These are phyloP conservation scores for Paratilapia polleni DNA, from an alignment of 2,113 vertebrate species.

Conservation along the genomic window DNA sequence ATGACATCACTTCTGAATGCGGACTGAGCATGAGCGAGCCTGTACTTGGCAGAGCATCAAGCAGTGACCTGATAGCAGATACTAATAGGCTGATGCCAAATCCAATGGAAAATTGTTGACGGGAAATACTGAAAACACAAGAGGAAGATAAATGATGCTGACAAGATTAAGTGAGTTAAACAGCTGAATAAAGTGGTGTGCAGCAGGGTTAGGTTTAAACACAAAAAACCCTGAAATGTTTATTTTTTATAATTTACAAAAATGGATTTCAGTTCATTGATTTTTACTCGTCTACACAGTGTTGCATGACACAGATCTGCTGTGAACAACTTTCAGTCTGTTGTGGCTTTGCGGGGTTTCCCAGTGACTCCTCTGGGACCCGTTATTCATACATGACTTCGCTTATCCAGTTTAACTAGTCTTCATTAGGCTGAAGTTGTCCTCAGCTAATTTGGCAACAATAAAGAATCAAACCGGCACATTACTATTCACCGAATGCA, in stretches of 20 bases:
- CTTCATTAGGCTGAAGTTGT: not conserved
- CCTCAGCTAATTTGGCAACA: not conserved
- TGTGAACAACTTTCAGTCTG: not conserved
- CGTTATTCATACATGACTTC: not conserved
- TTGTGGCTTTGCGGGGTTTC: not conserved
- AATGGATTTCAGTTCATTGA: not conserved
- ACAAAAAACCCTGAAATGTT: too few relatives aligned
- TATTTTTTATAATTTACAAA: not conserved
- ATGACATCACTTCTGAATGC: constrained; percentile 53
- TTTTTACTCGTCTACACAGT: not conserved
- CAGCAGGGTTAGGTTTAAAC: not conserved
- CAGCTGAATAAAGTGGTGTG: not conserved
- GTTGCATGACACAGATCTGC: not conserved
- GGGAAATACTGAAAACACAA: not conserved
- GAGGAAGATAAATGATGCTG: not conserved
- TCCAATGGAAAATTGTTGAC: constrained; percentile 20
- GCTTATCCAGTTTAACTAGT: not conserved
- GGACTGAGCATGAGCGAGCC: constrained; percentile 9
- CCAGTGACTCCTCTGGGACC: not conserved
- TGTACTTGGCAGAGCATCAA: constrained; percentile 23
- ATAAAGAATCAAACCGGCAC: not conserved
- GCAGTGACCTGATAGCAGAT: constrained; percentile 19
- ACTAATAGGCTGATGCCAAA: not conserved
- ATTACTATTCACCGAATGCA: not conserved
- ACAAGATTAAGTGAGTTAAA: not conserved